Base-by-base conservation (phyloP, 1,140 invertebrate species). In the Drosophila neocordata region DNA sequence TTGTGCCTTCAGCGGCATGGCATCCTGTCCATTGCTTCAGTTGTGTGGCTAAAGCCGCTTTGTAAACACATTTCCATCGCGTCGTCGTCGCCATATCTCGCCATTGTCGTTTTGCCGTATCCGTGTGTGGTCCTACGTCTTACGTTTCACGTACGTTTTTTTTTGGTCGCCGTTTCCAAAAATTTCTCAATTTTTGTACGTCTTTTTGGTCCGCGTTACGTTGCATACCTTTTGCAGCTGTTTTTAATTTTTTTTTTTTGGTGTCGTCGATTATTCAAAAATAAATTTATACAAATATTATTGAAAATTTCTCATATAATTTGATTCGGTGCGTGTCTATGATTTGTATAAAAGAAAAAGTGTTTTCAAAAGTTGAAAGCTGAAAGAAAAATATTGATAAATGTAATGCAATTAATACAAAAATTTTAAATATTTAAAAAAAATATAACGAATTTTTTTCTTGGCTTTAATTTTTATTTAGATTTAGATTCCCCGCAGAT, bases 21-120 rank as follows among this genome's bases (percentile, higher is more conserved):
- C 81, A 85, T 85, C 81, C 77, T 81, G 81, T 77, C 69, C 18
- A 48, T 11, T 48, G 65, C 56, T 61, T 85, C 82, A 85, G 81
- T 85, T 87, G 82, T 82, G 81, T 81, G 82, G 82, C 81, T 87
- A 79, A 75, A 87, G 81, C 82, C 82, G 82, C 78, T 85, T 85
- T 87, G 82, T 82, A 82, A 81, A 85, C 81, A 85, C 51, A 74
- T 69, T 65, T 48, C 75, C 55, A 61, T 66, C 81, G 81, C 66
- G 79, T 73, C 77, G 73, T 87, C 77, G 70, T 88, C 37, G 37
- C 62, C 41, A 48, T 48, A 48, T 48, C 15, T 18, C 41, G 41
- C 41, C 41, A 48, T 48, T 48, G 41, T 48, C 41, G 41, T 48
- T 48, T 48, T 48, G 41, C 41, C 41, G 41, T 48, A 20, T 48